Percentiles rank a stretch among this genome's conserved stretches.
Conservation (phyloP, 2,113 vertebrate genomes). For the Nansenia antarctica region DNA sequence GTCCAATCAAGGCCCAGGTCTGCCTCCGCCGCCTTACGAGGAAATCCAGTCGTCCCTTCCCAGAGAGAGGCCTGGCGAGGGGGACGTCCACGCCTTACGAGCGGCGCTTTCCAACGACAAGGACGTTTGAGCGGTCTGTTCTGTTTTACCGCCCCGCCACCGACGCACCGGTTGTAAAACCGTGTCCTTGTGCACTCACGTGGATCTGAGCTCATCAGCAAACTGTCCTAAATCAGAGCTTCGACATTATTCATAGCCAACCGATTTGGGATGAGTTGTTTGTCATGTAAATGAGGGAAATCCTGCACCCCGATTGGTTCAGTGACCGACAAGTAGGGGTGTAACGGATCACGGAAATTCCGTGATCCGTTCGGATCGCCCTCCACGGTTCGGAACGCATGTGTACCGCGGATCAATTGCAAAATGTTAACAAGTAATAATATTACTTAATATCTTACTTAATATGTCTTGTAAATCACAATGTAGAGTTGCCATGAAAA, state of each 20-base stretch:
- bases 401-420: too few species aligned
- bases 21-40: constrained; percentile 70
- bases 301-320: too few species aligned
- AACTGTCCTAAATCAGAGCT: background rate
- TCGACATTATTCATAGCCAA: constrained; percentile 5
- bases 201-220: background rate
- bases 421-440: too few species aligned
- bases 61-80: constrained; percentile 29
- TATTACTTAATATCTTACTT: too few species aligned
- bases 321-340: too few species aligned
- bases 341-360: too few species aligned
- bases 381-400: too few species aligned
- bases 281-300: background rate
- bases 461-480: too few species aligned
- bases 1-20: constrained; percentile 42
- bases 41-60: constrained; percentile 45
- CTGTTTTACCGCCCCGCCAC: background rate
- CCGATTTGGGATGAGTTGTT: constrained; percentile 40
- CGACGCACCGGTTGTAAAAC: background rate
- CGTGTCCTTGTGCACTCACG: background rate
- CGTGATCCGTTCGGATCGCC: too few species aligned
- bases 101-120: constrained; percentile 61
- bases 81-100: constrained; percentile 36
- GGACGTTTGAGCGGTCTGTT: constrained; percentile 49
- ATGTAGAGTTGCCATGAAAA: too few species aligned